A percentile compares a stretch with the other conserved stretches of the same genome.
Evolutionary conservation across 2,888 invertebrate genomes (phyloP).

Genomic region (Chironomus tentans): DNA sequence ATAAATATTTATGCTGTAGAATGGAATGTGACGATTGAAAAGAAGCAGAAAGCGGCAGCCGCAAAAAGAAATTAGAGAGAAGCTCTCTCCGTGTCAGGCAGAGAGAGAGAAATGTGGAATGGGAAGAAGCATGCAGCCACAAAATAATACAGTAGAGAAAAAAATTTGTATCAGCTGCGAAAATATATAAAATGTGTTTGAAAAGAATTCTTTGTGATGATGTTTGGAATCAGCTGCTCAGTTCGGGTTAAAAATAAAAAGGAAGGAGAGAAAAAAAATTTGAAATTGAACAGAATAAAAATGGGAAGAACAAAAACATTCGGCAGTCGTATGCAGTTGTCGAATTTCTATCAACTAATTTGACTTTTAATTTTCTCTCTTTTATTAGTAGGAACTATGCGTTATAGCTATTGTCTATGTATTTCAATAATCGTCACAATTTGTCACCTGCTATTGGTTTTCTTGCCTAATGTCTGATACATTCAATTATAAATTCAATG

Average conservation of each 20-base stretch:
- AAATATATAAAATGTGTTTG: not conserved
- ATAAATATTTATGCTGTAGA: not conserved
- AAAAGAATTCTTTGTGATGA: constrained; percentile 10
- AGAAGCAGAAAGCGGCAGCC: not conserved
- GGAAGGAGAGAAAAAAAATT: not conserved
- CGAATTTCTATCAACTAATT: constrained; percentile 12
- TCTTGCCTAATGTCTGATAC: not conserved
- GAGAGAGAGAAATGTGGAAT: not conserved
- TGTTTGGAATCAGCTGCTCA: constrained; percentile 17
- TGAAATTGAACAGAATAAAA: not conserved
- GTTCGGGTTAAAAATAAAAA: constrained; percentile 20
- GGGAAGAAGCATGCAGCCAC: constrained; percentile 3
- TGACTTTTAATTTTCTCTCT: not conserved
- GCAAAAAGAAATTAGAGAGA: not conserved
- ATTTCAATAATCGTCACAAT: constrained; percentile 7
- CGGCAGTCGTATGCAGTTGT: constrained; percentile 1
- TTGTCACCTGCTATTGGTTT: constrained; percentile 13
- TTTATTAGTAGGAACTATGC: not conserved
- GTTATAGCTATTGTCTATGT: not conserved
- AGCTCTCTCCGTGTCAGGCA: not conserved
- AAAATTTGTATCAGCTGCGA: constrained; percentile 20
- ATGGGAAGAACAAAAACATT: not conserved
- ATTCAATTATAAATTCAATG: not conserved
- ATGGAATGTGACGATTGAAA: not conserved
- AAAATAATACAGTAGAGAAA: not conserved